Percentiles rank a stretch among this genome's conserved stretches.
phyloP scores from a whole-genome alignment of 2,113 vertebrate genomes.

The Chascanopsetta lugubris region DNA sequence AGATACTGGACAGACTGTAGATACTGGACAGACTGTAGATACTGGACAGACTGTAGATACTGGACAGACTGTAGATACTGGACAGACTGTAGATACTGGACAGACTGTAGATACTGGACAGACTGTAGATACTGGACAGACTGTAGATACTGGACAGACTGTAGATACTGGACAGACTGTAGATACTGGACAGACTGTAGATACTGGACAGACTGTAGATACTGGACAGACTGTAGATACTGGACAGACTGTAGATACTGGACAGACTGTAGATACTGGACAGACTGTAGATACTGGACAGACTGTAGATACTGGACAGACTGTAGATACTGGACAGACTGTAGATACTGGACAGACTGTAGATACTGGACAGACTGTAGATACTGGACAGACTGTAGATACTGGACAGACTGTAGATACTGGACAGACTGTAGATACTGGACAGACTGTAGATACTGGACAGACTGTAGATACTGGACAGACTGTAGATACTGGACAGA shows the following conservation, averaged over 20 bases:
- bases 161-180: constrained; percentile 13
- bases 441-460: constrained; percentile 12
- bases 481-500: constrained; percentile 14
- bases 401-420: constrained; percentile 4
- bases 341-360: constrained; percentile 13
- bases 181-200: constrained; percentile 1
- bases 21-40: constrained; percentile 6
- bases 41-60: constrained; percentile 4
- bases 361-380: constrained; percentile 1
- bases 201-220: constrained; percentile 6
- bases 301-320: constrained; percentile 14
- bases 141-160: background rate
- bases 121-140: constrained; percentile 14
- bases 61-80: constrained; percentile 5
- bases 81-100: constrained; percentile 12
- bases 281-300: background rate
- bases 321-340: background rate
- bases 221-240: constrained; percentile 4
- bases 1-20: constrained; percentile 1
- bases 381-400: constrained; percentile 6
- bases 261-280: constrained; percentile 12
- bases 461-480: background rate
- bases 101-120: background rate
- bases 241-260: constrained; percentile 5
- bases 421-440: constrained; percentile 5